These are phyloP conservation scores for Aurelia sp. DNA, from an alignment of 30 jellyfish, hydroid and myxozoan genomes.

Conservation along the genomic window DNA sequence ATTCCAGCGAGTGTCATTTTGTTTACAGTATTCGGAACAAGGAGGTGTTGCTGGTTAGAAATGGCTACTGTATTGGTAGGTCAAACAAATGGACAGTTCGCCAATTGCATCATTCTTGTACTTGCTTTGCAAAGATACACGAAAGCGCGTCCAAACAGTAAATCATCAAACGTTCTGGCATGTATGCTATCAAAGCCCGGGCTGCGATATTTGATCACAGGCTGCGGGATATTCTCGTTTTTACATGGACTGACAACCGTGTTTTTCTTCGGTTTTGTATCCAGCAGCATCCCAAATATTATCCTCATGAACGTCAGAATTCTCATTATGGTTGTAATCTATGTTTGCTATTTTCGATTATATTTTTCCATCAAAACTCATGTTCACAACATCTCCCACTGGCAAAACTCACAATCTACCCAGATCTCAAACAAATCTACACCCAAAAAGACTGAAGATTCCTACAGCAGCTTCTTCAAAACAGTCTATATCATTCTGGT, in stretches of 20 bases:
- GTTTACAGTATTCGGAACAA: not conserved
- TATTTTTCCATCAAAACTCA: slow-evolving; percentile 14
- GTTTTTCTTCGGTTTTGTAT: slow-evolving; percentile 15
- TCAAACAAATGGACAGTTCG: slow-evolving; percentile 43
- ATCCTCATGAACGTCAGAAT: slow-evolving; percentile 17
- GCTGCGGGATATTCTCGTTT: not conserved
- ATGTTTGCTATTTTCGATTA: slow-evolving; percentile 21
- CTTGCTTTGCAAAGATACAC: slow-evolving; percentile 41
- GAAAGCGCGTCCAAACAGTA: not conserved
- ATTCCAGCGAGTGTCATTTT: slow-evolving; percentile 17
- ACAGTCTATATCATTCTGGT: slow-evolving; percentile 9
- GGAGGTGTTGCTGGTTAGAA: slow-evolving; percentile 23
- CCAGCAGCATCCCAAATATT: slow-evolving; percentile 11
- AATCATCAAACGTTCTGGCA: not conserved
- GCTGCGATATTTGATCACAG: not conserved
- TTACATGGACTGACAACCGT: slow-evolving; percentile 29
- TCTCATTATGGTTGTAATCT: not conserved
- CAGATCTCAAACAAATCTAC: not conserved
- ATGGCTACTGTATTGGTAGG: slow-evolving; percentile 5
- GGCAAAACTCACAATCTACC: not conserved
- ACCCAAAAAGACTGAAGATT: not conserved
- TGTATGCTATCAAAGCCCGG: not conserved
- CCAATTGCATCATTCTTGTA: slow-evolving; percentile 12
- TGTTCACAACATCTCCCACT: not conserved
- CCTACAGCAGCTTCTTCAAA: not conserved